Evolutionary conservation across 1,140 invertebrate genomes (phyloP), one percentile per base, ranked within the genome.

Genomic region (Papilio glaucus): DNA sequence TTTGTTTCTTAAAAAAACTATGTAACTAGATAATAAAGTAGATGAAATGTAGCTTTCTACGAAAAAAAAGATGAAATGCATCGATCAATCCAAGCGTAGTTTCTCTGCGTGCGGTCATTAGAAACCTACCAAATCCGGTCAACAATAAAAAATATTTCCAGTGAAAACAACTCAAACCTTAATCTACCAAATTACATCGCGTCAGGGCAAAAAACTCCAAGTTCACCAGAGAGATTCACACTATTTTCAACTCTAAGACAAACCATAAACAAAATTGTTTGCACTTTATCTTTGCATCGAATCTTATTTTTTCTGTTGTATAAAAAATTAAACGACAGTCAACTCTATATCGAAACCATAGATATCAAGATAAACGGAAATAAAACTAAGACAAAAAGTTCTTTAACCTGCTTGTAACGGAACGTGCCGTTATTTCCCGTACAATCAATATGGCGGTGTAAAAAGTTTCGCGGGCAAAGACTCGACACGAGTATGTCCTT

Each of bases 331-430:
- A 29, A 68, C 13, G 4, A 7, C 1, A 37, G 42, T 53, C 24
- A 61, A 42, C 74, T 68, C 37, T 71, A 53, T 63, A 18, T 33
- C 49, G 13, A 69, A 29, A 69, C 39, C 21, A 60, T 38, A 21
- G 65, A 13, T 49, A 72, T 76, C 42, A 9, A n/a, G 7, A 18
- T 18, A n/a, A 33, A 29, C 2, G 15, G 7, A 38, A 69, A 69
- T 69, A 38, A 53, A 69, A 69, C 67, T 18, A 49, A 69, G 26
- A 53, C 24, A 69, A 49, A 68, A 68, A 69, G 79, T 73, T 81
- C 79, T 81, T 79, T 81, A 77, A 81, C 79, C 79, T 68, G 70
- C 63, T 71, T 45, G 60, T 81, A 81, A 81, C 79, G 79, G 79
- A 71, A 75, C 57, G 65, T 65, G 68, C 79, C 75, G 79, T 81